Conservation (phyloP, 1,140 invertebrate species). For the Orius insidiosus region DNA sequence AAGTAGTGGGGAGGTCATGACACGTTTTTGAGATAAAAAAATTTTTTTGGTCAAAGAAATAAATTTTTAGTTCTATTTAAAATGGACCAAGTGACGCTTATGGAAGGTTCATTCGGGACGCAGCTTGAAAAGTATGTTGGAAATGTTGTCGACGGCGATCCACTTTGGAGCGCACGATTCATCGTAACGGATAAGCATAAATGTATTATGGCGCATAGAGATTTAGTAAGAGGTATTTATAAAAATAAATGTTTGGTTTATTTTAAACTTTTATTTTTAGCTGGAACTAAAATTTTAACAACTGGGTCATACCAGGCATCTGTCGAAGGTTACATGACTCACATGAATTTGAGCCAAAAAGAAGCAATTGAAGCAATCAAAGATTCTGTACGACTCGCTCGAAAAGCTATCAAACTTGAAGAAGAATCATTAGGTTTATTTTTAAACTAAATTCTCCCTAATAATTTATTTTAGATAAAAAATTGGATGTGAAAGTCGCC, state of each 20-base stretch:
- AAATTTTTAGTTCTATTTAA: too few relatives aligned
- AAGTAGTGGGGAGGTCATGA: too few relatives aligned
- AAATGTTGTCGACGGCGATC: slow-evolving; percentile 45
- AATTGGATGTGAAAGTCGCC: slow-evolving; percentile 31
- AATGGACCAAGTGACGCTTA: slow-evolving; percentile 8
- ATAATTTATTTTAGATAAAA: too few relatives aligned
- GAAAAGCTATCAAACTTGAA: too few relatives aligned
- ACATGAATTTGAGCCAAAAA: slow-evolving; percentile 40
- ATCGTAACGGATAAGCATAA: slow-evolving; percentile 49
- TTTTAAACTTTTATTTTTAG: slow-evolving; percentile 25
- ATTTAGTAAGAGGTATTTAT: slow-evolving; percentile 45
- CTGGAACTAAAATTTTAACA: slow-evolving; percentile 66
- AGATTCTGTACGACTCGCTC: slow-evolving; percentile 33
- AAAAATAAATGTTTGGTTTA: too few relatives aligned
- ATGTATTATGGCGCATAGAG: slow-evolving; percentile 54
- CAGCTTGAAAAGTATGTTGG: slow-evolving; percentile 52
- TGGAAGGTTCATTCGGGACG: slow-evolving; percentile 65
- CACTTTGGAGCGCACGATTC: slow-evolving; percentile 66
- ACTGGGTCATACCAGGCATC: slow-evolving; percentile 82
- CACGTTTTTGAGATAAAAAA: too few relatives aligned
- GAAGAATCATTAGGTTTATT: too few relatives aligned
- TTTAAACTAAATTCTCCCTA: too few relatives aligned
- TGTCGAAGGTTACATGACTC: slow-evolving; percentile 52
- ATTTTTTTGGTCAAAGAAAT: too few relatives aligned
- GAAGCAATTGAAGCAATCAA: slow-evolving; percentile 48